phyloP scores from a whole-genome alignment of 2,888 invertebrate genomes.

The Asteroscopus sphinx region DNA sequence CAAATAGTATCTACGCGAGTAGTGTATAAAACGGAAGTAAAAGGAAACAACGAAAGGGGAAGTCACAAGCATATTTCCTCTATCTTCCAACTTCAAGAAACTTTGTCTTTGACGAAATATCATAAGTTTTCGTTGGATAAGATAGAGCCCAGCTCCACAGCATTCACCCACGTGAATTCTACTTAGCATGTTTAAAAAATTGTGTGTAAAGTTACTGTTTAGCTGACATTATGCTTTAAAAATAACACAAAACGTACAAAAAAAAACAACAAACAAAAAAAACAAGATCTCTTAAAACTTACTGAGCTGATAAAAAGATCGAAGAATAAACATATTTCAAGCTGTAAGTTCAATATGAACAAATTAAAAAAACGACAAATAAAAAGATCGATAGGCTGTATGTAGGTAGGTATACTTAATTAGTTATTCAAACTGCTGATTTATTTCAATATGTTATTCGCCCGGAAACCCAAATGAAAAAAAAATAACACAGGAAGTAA shows the following conservation, averaged over 20 bases:
- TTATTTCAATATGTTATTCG: too few species aligned
- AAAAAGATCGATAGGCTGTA: too few species aligned
- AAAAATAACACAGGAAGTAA: constrained; percentile 22
- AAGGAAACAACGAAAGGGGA: constrained; percentile 35
- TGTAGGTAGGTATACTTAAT: too few species aligned
- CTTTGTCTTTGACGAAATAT: constrained; percentile 42
- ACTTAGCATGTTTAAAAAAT: constrained; percentile 10
- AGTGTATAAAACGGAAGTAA: constrained; percentile 10
- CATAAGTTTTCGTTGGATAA: constrained; percentile 41
- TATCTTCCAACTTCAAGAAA: constrained; percentile 34
- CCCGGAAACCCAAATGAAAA: not conserved
- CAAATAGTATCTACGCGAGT: constrained; percentile 7
- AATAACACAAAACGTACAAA: too few species aligned
- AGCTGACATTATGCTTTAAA: constrained; percentile 9
- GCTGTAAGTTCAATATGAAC: too few species aligned
- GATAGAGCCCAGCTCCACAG: constrained; percentile 6
- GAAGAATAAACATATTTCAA: too few species aligned
- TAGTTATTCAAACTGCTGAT: too few species aligned
- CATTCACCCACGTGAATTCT: too few species aligned
- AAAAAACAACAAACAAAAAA: too few species aligned
- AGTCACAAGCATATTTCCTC: constrained; percentile 47
- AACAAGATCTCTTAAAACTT: too few species aligned
- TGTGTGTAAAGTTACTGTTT: constrained; percentile 8
- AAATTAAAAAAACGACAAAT: too few species aligned
- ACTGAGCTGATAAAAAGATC: too few species aligned